Percentiles rank a stretch among this genome's conserved stretches.
These are phyloP conservation scores for Ptychadena robeensis DNA, from an alignment of 2,797 vertebrate species.

Conservation along the genomic window DNA sequence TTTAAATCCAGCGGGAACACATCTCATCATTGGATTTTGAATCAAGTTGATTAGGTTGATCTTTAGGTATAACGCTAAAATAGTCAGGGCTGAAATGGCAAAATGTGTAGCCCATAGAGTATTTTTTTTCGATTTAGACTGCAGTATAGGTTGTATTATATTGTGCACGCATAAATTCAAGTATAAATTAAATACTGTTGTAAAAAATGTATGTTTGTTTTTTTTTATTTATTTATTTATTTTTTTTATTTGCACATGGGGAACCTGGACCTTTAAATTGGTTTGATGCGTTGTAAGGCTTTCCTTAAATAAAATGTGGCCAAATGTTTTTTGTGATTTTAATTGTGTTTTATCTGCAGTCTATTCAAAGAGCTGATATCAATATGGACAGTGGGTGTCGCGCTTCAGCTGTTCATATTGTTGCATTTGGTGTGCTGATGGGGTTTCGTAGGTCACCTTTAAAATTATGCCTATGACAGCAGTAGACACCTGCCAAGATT, in stretches of 20 bases:
- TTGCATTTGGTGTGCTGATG: constrained; percentile 80
- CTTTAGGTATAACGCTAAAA: constrained; percentile 40
- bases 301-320: background rate
- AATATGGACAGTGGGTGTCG: constrained; percentile 73
- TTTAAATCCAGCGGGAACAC: constrained; percentile 35
- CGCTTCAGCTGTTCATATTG: constrained; percentile 75
- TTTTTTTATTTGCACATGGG: background rate
- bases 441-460: constrained; percentile 93
- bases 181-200: too few species aligned
- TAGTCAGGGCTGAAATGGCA: background rate
- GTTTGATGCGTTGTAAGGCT: background rate
- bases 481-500: constrained; percentile 90
- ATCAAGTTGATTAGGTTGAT: constrained; percentile 49
- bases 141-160: background rate
- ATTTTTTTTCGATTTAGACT: background rate
- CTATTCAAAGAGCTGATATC: constrained; percentile 63
- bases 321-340: constrained; percentile 5
- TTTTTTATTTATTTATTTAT: background rate
- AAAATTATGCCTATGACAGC: constrained; percentile 94
- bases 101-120: background rate
- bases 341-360: constrained; percentile 38
- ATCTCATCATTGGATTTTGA: constrained; percentile 50
- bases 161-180: background rate
- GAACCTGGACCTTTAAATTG: background rate
- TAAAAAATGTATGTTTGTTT: too few species aligned